Conservation (phyloP, 2,797 vertebrate species). For the Gastrophryne carolinensis region DNA sequence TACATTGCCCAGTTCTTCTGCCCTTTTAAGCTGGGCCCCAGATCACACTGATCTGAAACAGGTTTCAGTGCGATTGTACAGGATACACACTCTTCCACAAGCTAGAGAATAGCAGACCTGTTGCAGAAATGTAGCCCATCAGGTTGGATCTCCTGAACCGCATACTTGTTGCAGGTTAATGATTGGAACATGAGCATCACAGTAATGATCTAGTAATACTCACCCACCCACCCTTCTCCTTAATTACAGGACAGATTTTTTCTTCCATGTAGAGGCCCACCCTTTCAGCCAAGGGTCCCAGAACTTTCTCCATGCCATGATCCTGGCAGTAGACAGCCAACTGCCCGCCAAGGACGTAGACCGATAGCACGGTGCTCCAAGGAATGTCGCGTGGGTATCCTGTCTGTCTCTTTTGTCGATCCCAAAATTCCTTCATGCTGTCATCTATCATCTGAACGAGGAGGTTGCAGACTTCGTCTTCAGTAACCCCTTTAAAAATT, state of each 20-base stretch:
- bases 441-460: constrained; percentile 72
- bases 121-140: too few relatives aligned
- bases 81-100: too few relatives aligned
- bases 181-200: too few relatives aligned
- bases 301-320: constrained; percentile 62
- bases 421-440: constrained; percentile 62
- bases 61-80: too few relatives aligned
- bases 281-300: constrained; percentile 68
- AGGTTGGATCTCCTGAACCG: too few relatives aligned
- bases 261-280: constrained; percentile 72
- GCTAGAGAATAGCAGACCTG: too few relatives aligned
- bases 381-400: constrained; percentile 64
- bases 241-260: constrained; percentile 72
- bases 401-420: constrained; percentile 15
- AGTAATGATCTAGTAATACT: too few relatives aligned
- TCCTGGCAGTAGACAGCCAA: constrained; percentile 75
- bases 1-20: too few relatives aligned
- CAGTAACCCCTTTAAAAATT: constrained; percentile 70
- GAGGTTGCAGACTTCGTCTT: constrained; percentile 63
- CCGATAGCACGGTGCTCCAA: constrained; percentile 73
- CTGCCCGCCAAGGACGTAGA: constrained; percentile 75
- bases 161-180: too few relatives aligned
- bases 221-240: constrained; percentile 73
- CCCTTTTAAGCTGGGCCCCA: too few relatives aligned
- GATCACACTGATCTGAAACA: too few relatives aligned